Percentiles rank a stretch among this genome's conserved stretches.
Evolutionary conservation across 2,888 invertebrate genomes (phyloP).

Genomic region (Machimus rusticus): DNA sequence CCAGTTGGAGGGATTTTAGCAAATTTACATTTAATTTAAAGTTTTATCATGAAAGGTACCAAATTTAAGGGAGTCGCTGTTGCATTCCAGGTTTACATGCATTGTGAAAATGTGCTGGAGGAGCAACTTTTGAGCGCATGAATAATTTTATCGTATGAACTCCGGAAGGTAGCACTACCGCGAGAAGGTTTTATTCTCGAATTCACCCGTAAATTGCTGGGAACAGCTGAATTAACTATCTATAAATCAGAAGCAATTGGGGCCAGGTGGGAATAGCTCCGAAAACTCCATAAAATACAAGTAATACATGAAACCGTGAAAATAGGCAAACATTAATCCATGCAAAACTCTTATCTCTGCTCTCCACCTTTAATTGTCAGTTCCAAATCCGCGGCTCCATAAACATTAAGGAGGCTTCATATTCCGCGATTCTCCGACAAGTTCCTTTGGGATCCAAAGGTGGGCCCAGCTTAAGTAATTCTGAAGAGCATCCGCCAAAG

Average conservation of each 20-base stretch:
- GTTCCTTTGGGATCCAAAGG: neutral
- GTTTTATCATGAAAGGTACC: neutral
- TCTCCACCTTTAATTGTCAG: neutral
- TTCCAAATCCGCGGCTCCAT: neutral
- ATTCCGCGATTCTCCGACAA: neutral
- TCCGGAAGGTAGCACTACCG: neutral
- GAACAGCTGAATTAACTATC: neutral
- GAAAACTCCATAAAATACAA: neutral
- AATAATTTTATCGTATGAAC: neutral
- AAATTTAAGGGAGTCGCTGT: neutral
- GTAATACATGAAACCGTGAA: neutral
- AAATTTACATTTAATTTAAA: slow-evolving; percentile 20
- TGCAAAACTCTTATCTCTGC: neutral
- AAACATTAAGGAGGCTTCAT: neutral
- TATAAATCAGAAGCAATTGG: neutral
- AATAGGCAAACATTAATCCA: neutral
- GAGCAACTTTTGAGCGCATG: neutral
- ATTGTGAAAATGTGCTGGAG: neutral
- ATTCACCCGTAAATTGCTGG: neutral
- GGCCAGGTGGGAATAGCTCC: neutral
- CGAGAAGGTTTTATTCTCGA: neutral
- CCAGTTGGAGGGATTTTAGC: neutral
- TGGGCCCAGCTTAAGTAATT: neutral
- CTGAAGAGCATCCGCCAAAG: neutral
- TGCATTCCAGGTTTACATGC: neutral